Percentiles rank a stretch among this genome's conserved stretches.
phyloP scores from a whole-genome alignment of 2,113 vertebrate species.

The Chloebia gouldiae region DNA sequence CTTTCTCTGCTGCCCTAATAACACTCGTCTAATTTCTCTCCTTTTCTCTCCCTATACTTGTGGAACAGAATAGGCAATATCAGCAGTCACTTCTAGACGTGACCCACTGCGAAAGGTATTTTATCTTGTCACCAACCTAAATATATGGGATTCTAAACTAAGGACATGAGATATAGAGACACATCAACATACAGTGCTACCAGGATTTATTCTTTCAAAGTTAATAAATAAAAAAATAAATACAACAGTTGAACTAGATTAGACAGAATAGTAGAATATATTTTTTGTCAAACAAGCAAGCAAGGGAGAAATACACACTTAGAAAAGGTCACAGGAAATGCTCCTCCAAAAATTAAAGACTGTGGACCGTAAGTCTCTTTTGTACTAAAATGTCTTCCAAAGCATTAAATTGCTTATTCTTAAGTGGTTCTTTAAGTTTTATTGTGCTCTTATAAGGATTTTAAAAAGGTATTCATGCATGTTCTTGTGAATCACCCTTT shows the following conservation, averaged over 20 bases:
- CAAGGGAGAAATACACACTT: background rate
- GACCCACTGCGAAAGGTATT: background rate
- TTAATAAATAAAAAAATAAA: background rate
- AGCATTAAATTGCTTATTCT: background rate
- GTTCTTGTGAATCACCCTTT: constrained; percentile 3
- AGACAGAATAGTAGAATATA: background rate
- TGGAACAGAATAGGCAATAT: background rate
- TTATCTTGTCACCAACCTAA: background rate
- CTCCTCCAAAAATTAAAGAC: background rate
- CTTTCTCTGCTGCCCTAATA: background rate
- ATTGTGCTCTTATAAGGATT: background rate
- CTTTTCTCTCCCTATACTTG: background rate
- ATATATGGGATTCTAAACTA: background rate
- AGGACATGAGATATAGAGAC: background rate
- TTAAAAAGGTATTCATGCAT: constrained; percentile 13
- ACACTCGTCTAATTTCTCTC: background rate
- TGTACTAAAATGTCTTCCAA: background rate
- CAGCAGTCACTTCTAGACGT: background rate
- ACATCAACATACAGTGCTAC: background rate
- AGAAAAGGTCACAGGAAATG: background rate
- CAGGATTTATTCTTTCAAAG: background rate
- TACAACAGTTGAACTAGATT: background rate
- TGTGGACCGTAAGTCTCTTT: background rate
- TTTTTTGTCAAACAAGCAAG: background rate
- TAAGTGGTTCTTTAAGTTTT: background rate